These are phyloP conservation scores for Lepidurus packardi DNA, from an alignment of 1,140 invertebrate genomes.

Conservation along the genomic window DNA sequence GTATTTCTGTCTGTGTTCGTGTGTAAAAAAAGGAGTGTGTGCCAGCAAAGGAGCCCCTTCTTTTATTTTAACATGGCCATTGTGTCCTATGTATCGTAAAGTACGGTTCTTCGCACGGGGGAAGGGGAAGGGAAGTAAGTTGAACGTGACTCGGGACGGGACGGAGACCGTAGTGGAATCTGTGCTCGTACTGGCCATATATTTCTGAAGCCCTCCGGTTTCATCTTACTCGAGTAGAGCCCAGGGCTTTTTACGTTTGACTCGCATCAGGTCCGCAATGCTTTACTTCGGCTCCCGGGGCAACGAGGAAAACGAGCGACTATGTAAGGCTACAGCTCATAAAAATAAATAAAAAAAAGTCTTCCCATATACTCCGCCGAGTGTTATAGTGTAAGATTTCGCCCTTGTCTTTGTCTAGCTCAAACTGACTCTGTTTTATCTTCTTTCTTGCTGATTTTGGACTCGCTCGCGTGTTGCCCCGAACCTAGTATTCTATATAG, in stretches of 20 bases:
- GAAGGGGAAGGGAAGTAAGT: neutral
- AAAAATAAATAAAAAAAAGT: slow-evolving; percentile 10
- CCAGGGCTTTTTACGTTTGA: neutral
- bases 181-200: neutral
- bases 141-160: neutral
- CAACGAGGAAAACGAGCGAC: neutral
- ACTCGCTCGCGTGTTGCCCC: neutral
- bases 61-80: neutral
- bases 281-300: neutral
- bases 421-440: neutral
- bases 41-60: neutral
- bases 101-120: slow-evolving; percentile 6
- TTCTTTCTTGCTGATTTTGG: neutral
- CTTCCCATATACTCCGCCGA: neutral
- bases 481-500: neutral
- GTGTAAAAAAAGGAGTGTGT: neutral
- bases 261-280: slow-evolving; percentile 14
- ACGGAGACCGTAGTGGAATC: neutral
- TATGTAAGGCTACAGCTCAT: neutral
- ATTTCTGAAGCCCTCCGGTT: slow-evolving; percentile 11
- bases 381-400: slow-evolving; percentile 15
- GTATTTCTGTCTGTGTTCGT: neutral
- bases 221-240: neutral
- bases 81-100: neutral
- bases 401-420: neutral